phyloP scores from a whole-genome alignment of 2,888 invertebrate species.

The Aleiodes testaceus region DNA sequence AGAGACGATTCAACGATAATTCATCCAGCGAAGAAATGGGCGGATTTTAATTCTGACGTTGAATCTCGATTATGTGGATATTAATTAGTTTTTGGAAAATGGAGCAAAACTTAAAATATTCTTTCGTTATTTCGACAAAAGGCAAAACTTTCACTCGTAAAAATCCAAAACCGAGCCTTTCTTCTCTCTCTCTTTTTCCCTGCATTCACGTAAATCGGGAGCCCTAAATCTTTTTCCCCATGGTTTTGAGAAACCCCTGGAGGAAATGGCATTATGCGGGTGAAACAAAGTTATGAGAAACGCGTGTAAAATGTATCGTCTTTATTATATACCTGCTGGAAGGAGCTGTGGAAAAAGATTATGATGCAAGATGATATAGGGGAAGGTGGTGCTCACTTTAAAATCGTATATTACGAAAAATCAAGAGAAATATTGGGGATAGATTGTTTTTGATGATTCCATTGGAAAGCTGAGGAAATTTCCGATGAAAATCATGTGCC shows the following conservation, averaged over 20 bases:
- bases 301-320: constrained; percentile 46
- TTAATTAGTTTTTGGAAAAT: too few species aligned
- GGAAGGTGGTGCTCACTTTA: too few species aligned
- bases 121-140: too few species aligned
- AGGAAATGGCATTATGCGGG: constrained; percentile 48
- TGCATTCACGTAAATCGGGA: constrained; percentile 65
- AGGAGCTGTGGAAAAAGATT: constrained; percentile 24
- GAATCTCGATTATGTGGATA: too few species aligned
- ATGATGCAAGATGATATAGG: constrained; percentile 25
- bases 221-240: constrained; percentile 62
- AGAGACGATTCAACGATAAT: constrained; percentile 71
- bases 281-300: constrained; percentile 50
- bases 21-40: constrained; percentile 71
- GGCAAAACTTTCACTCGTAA: constrained; percentile 48
- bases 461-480: too few species aligned
- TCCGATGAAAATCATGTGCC: too few species aligned
- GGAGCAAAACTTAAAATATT: too few species aligned
- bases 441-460: too few species aligned
- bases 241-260: constrained; percentile 52
- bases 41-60: constrained; percentile 52
- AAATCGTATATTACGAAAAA: too few species aligned
- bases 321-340: constrained; percentile 46
- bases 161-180: not conserved
- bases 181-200: constrained; percentile 39
- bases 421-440: too few species aligned